A percentile compares a stretch with the other conserved stretches of the same genome.
These are phyloP conservation scores for Pipistrellus pipistrellus DNA, from an alignment of 2,797 vertebrate species.

Conservation along the genomic window DNA sequence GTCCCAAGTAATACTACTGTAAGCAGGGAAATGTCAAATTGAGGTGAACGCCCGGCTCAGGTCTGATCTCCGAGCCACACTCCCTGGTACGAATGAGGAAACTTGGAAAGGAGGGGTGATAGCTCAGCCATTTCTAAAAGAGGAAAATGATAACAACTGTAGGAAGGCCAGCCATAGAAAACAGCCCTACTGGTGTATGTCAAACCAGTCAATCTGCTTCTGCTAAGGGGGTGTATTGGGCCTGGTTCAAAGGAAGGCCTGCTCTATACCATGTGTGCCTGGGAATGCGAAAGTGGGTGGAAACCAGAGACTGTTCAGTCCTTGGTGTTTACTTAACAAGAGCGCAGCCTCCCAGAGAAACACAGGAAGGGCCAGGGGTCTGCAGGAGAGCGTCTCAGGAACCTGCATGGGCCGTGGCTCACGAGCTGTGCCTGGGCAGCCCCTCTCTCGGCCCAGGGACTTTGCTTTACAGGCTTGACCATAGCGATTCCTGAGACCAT, in stretches of 20 bases:
- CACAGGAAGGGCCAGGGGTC: neutral
- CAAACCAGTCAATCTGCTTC: neutral
- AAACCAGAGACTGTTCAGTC: conserved; percentile 30
- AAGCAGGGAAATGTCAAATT: conserved; percentile 69
- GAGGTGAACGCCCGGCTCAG: conserved; percentile 66
- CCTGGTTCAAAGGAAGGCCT: conserved; percentile 24
- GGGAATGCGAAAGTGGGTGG: conserved; percentile 56
- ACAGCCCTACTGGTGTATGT: neutral
- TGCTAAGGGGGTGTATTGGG: conserved; percentile 2
- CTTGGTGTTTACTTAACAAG: conserved; percentile 55
- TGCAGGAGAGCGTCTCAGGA: neutral
- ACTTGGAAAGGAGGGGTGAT: conserved; percentile 51
- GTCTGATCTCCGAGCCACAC: neutral
- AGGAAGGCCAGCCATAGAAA: conserved; percentile 60
- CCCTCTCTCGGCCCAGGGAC: neutral
- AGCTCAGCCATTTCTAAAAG: conserved; percentile 79
- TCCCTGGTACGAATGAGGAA: neutral
- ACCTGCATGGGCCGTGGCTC: neutral
- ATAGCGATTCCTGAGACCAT: neutral
- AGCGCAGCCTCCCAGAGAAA: conserved; percentile 21
- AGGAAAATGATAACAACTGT: conserved; percentile 59
- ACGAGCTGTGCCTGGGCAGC: neutral
- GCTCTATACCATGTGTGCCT: neutral
- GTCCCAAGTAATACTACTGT: conserved; percentile 59
- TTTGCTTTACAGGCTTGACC: neutral